phyloP scores from a whole-genome alignment of 2,888 invertebrate genomes.

The Hybos culiciformis region DNA sequence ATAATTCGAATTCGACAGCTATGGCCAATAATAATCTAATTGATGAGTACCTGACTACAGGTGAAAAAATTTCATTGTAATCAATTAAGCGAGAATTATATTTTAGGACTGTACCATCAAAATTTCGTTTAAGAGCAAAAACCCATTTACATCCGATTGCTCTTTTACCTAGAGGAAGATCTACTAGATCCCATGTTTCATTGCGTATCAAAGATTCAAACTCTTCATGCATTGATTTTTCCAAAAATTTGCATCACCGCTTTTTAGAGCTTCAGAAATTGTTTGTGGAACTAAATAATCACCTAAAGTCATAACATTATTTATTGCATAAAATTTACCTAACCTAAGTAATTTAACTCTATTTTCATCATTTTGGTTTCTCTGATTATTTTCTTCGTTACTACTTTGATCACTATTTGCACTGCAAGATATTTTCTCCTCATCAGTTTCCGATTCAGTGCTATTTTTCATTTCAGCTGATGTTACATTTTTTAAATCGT shows the following conservation, averaged over 20 bases:
- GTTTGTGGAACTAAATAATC: background rate
- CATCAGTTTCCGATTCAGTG: background rate
- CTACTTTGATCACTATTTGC: too few relatives aligned
- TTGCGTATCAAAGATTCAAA: background rate
- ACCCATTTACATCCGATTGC: conserved; percentile 10
- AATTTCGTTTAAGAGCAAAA: conserved; percentile 8
- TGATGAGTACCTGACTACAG: conserved; percentile 9
- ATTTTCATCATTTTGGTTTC: too few relatives aligned
- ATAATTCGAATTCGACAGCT: conserved; percentile 7
- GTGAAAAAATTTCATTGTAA: conserved; percentile 10
- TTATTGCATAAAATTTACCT: too few relatives aligned
- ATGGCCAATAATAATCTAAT: conserved; percentile 8
- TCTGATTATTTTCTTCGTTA: background rate
- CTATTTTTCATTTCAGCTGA: background rate
- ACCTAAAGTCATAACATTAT: too few relatives aligned
- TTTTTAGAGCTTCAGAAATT: background rate
- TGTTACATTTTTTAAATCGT: background rate
- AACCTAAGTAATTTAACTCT: too few relatives aligned
- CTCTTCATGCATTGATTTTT: conserved; percentile 1
- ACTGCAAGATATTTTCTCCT: background rate
- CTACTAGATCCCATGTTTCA: conserved; percentile 3
- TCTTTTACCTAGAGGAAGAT: background rate
- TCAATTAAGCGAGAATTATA: conserved; percentile 9
- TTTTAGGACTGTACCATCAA: conserved; percentile 4
- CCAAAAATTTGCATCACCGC: background rate